These are phyloP conservation scores for Toxotes chatareus DNA, from an alignment of 2,113 vertebrate species.

Conservation along the genomic window DNA sequence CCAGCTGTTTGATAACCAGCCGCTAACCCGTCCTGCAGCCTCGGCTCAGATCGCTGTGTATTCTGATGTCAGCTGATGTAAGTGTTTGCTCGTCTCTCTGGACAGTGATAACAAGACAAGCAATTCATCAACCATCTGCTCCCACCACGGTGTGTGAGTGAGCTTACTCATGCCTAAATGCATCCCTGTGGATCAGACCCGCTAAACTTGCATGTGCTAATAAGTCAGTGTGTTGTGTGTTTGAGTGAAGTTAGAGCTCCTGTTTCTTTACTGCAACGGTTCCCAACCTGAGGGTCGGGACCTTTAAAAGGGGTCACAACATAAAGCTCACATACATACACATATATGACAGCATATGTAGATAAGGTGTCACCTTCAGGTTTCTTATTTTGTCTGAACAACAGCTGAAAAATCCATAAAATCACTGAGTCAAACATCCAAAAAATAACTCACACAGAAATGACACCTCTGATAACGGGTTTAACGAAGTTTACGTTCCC, in stretches of 20 bases:
- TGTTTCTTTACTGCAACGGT: neutral
- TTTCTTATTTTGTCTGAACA: too few relatives aligned
- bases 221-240: neutral
- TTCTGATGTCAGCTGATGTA: conserved; percentile 5
- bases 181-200: neutral
- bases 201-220: neutral
- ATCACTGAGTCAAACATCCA: too few relatives aligned
- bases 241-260: neutral
- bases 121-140: conserved; percentile 45
- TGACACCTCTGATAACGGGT: too few relatives aligned
- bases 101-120: conserved; percentile 29
- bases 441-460: too few relatives aligned
- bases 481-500: neutral
- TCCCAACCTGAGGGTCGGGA: neutral
- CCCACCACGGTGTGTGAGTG: neutral
- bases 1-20: neutral
- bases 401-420: too few relatives aligned
- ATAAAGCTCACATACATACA: too few relatives aligned
- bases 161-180: neutral
- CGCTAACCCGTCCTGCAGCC: neutral
- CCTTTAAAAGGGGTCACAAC: neutral
- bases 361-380: too few relatives aligned
- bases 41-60: neutral
- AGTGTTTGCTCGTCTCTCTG: conserved; percentile 3
- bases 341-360: too few relatives aligned